Conservation (phyloP, 2,113 vertebrate genomes). For the Hoplias malabaricus region DNA sequence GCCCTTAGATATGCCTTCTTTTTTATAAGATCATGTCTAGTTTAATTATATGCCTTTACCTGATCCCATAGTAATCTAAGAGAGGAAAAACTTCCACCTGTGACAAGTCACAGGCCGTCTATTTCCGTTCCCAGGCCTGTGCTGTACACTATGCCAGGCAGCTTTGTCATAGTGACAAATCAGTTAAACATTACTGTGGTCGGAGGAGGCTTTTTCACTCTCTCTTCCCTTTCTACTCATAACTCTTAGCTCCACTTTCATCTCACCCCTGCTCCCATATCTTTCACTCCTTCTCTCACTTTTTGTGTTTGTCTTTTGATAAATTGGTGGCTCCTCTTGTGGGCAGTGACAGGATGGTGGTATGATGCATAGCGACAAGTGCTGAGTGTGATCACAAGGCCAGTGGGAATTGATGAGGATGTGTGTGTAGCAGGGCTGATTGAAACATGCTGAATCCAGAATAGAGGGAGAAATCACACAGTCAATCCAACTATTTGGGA, state of each 20-base stretch:
- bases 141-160: conserved; percentile 63
- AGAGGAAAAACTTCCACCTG: conserved; percentile 31
- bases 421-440: conserved; percentile 64
- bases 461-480: conserved; percentile 50
- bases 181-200: conserved; percentile 72
- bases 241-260: conserved; percentile 17
- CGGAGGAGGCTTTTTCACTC: conserved; percentile 34
- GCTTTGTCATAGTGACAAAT: conserved; percentile 83
- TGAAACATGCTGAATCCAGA: conserved; percentile 70
- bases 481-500: not conserved
- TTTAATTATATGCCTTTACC: not conserved
- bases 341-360: conserved; percentile 66
- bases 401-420: conserved; percentile 77
- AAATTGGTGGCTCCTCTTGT: conserved; percentile 70
- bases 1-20: too few species aligned
- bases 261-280: not conserved
- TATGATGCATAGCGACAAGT: conserved; percentile 76
- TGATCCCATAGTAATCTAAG: not conserved
- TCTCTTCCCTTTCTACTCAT: not conserved
- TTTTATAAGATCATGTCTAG: too few species aligned
- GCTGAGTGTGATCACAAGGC: conserved; percentile 66
- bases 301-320: conserved; percentile 61
- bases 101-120: conserved; percentile 38
- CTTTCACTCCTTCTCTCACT: not conserved
- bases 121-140: conserved; percentile 9